These are phyloP conservation scores for Pygoscelis adeliae DNA, from an alignment of 2,113 vertebrate species.

Conservation along the genomic window DNA sequence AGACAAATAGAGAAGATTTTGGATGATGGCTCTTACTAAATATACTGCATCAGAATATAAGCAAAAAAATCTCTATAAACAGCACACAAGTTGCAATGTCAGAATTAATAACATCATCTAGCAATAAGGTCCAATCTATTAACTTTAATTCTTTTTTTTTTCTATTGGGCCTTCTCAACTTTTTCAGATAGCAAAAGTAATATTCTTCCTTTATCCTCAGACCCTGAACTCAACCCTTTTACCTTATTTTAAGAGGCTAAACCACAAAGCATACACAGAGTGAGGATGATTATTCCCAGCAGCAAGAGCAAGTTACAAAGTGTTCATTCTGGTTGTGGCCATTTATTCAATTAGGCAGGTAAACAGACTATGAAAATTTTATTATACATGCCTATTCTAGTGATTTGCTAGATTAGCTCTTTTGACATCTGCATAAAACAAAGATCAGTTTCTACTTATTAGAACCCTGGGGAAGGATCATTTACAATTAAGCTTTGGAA, in stretches of 20 bases:
- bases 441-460: constrained; percentile 14
- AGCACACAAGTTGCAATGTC: background rate
- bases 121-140: background rate
- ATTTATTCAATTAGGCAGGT: constrained; percentile 68
- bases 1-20: background rate
- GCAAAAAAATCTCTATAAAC: background rate
- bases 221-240: background rate
- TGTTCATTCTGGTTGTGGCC: constrained; percentile 39
- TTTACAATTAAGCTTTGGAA: background rate
- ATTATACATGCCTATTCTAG: constrained; percentile 45
- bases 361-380: constrained; percentile 58
- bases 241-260: background rate
- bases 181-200: background rate
- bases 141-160: background rate
- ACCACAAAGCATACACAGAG: background rate
- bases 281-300: constrained; percentile 22
- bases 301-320: background rate
- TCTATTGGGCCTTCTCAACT: background rate
- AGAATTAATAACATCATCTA: background rate
- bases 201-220: background rate
- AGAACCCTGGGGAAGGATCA: background rate
- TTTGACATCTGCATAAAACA: constrained; percentile 36
- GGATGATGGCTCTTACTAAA: background rate
- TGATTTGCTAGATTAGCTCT: constrained; percentile 45
- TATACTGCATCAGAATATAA: background rate